phyloP scores from a whole-genome alignment of 2,113 vertebrate genomes.

The Macrotus californicus region DNA sequence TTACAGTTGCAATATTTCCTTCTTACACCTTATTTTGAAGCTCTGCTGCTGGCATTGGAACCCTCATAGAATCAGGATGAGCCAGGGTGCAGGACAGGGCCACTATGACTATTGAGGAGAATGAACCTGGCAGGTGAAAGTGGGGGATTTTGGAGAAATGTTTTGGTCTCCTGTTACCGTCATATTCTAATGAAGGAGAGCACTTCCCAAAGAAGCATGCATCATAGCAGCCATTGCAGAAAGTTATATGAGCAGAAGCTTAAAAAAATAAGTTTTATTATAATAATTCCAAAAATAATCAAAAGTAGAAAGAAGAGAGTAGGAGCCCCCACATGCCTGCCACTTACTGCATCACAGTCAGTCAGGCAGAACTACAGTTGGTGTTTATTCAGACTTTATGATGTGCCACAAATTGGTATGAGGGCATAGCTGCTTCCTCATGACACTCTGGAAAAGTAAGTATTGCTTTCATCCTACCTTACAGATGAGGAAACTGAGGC shows the following conservation, averaged over 20 bases:
- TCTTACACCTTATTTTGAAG: not conserved
- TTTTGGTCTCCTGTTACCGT: not conserved
- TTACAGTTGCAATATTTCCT: not conserved
- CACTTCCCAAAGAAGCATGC: not conserved
- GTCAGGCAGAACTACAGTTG: not conserved
- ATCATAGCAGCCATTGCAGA: not conserved
- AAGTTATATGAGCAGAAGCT: not conserved
- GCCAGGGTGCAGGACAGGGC: not conserved
- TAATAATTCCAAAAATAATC: not conserved
- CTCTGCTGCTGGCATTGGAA: not conserved
- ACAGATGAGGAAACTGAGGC: not conserved
- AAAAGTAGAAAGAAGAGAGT: not conserved
- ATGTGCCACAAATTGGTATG: not conserved
- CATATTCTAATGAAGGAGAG: not conserved
- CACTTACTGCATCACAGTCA: accelerated
- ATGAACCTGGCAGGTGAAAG: not conserved
- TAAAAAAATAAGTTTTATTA: not conserved
- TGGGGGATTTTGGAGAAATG: not conserved
- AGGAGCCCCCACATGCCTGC: accelerated
- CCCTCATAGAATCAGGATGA: not conserved
- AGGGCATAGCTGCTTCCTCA: not conserved
- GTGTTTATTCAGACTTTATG: not conserved
- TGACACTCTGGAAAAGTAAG: not conserved
- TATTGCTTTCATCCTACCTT: not conserved
- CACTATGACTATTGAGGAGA: not conserved